phyloP scores from a whole-genome alignment of 2,797 vertebrate species.

The Ctenopoma kingsleyae region DNA sequence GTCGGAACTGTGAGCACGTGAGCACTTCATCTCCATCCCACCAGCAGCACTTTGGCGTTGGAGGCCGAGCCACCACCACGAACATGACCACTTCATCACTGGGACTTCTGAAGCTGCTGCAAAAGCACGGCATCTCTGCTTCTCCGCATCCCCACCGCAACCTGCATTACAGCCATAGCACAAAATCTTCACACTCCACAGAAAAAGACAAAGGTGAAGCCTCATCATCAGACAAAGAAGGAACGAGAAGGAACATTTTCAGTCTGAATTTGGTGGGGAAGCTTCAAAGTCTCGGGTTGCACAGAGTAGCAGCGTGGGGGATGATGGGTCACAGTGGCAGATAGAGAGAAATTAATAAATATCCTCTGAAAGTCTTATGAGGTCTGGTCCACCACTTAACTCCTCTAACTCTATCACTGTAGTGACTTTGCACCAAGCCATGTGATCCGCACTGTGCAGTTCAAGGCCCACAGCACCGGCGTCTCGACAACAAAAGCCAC shows the following conservation, averaged over 20 bases:
- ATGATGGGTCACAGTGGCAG: slow-evolving; percentile 38
- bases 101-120: slow-evolving; percentile 86
- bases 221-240: slow-evolving; percentile 2
- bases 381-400: slow-evolving; percentile 10
- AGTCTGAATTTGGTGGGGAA: slow-evolving; percentile 89
- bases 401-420: slow-evolving; percentile 38
- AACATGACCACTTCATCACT: slow-evolving; percentile 52
- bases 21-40: slow-evolving; percentile 60
- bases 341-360: slow-evolving; percentile 25
- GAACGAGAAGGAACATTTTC: slow-evolving; percentile 78
- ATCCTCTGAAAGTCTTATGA: slow-evolving; percentile 43
- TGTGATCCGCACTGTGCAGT: slow-evolving; percentile 50
- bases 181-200: slow-evolving; percentile 16
- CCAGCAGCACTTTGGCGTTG: slow-evolving; percentile 42
- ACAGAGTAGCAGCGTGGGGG: slow-evolving; percentile 85
- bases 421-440: slow-evolving; percentile 62
- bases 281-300: slow-evolving; percentile 85
- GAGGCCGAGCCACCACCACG: slow-evolving; percentile 26
- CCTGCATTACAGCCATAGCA: slow-evolving; percentile 14
- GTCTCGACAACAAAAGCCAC: slow-evolving; percentile 53
- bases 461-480: slow-evolving; percentile 41
- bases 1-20: slow-evolving; percentile 86
- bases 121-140: slow-evolving; percentile 85
- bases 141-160: slow-evolving; percentile 37
- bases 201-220: slow-evolving; percentile 26